Conservation (phyloP, 2,797 vertebrate genomes). For the Acanthornis magna region DNA sequence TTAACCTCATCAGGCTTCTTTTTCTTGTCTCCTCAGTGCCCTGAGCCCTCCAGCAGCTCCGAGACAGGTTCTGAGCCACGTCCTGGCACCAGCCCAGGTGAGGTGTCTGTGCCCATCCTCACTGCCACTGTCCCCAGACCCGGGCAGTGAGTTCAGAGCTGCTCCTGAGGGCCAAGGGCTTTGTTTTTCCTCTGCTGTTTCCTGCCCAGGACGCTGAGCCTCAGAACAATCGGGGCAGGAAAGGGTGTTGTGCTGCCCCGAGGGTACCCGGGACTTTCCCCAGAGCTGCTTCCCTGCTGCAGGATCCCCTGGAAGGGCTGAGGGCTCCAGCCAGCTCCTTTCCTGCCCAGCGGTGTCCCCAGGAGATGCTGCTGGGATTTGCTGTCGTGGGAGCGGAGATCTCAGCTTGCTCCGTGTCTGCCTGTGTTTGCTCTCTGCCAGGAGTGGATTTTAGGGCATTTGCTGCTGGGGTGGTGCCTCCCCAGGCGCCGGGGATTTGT, state of each 20-base stretch:
- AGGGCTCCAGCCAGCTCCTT: not conserved
- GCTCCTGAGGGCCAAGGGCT: rapidly evolving
- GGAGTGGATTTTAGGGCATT: not conserved
- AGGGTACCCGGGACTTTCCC: not conserved
- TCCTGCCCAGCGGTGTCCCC: rapidly evolving
- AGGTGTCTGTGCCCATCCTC: not conserved
- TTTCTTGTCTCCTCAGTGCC: not conserved
- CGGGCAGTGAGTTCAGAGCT: not conserved
- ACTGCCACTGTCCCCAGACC: rapidly evolving
- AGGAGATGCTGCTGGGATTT: not conserved
- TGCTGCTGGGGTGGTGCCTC: not conserved
- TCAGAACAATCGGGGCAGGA: not conserved
- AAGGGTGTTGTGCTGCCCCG: not conserved
- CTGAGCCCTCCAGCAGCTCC: not conserved
- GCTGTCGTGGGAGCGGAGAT: not conserved
- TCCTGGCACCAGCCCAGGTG: rapidly evolving
- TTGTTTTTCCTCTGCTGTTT: not conserved
- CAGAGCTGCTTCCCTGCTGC: not conserved
- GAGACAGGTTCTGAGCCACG: not conserved
- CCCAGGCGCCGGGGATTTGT: not conserved
- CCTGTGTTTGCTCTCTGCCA: not conserved
- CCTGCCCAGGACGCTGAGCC: not conserved
- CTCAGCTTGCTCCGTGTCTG: rapidly evolving
- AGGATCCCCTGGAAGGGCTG: not conserved
- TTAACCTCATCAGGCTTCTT: not conserved